Percentiles rank a stretch among this genome's conserved stretches.
phyloP scores from a whole-genome alignment of 2,797 vertebrate species.

The Spheniscus humboldti region DNA sequence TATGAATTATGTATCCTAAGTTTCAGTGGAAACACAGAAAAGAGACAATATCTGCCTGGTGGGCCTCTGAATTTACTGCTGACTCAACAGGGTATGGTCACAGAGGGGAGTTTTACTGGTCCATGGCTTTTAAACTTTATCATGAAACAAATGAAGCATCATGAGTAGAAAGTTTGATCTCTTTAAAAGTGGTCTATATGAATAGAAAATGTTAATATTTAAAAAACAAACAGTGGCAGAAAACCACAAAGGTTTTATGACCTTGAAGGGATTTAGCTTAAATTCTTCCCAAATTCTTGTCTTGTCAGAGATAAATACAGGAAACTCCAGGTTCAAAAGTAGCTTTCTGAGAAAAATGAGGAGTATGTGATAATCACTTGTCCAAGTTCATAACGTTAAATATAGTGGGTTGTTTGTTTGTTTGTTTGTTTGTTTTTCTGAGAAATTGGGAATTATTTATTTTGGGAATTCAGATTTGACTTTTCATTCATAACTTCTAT shows the following conservation, averaged over 20 bases:
- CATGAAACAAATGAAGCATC: background rate
- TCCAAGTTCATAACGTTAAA: background rate
- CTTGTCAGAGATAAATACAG: background rate
- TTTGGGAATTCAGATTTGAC: background rate
- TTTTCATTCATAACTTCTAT: background rate
- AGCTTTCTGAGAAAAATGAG: background rate
- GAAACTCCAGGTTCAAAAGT: background rate
- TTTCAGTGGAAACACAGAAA: background rate
- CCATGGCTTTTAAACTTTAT: background rate
- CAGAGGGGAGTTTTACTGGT: background rate
- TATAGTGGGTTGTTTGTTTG: background rate
- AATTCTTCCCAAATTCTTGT: background rate
- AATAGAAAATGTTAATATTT: background rate
- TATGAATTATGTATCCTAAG: background rate
- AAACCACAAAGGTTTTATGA: background rate
- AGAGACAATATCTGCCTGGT: background rate
- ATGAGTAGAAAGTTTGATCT: background rate
- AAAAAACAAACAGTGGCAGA: background rate
- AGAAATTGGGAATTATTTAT: background rate
- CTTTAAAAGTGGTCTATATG: background rate
- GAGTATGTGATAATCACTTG: background rate
- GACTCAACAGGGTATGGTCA: background rate
- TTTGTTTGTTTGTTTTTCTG: fast-evolving
- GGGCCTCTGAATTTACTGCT: background rate
- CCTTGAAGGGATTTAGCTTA: background rate